A percentile compares a stretch with the other conserved stretches of the same genome.
phyloP scores from a whole-genome alignment of 1,140 invertebrate genomes.

The Drosophila nasuta region DNA sequence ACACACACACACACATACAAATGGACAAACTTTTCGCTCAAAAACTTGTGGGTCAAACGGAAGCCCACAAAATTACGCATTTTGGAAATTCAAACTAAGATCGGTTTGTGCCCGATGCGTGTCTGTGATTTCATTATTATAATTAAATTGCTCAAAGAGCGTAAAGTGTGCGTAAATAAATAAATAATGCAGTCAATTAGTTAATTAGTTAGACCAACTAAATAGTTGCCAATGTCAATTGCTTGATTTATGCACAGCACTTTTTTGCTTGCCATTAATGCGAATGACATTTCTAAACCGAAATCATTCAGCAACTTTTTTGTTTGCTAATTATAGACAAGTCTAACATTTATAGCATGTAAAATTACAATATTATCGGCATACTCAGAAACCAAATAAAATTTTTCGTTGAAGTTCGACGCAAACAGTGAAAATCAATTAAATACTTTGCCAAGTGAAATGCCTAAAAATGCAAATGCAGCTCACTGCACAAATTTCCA shows the following conservation, averaged over 20 bases:
- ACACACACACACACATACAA: neutral
- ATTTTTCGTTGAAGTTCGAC: neutral
- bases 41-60: neutral
- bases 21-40: neutral
- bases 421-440: slow-evolving; percentile 35
- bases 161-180: slow-evolving; percentile 12
- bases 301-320: too few relatives aligned
- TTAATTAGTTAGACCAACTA: slow-evolving; percentile 33
- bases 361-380: too few relatives aligned
- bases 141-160: slow-evolving; percentile 12
- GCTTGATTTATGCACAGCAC: slow-evolving; percentile 7
- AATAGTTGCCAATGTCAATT: slow-evolving; percentile 2
- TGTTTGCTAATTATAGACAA: too few relatives aligned
- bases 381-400: neutral
- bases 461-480: slow-evolving; percentile 42
- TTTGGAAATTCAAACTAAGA: too few relatives aligned
- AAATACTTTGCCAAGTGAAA: slow-evolving; percentile 15
- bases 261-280: neutral
- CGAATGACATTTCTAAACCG: too few relatives aligned
- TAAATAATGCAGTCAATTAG: slow-evolving; percentile 26
- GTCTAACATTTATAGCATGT: too few relatives aligned
- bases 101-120: neutral
- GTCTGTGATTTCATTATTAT: slow-evolving; percentile 27
- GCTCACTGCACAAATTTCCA: slow-evolving; percentile 19
- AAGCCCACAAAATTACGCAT: neutral